Conservation (phyloP, 1,140 invertebrate genomes). For the Tetraneura akinire region DNA sequence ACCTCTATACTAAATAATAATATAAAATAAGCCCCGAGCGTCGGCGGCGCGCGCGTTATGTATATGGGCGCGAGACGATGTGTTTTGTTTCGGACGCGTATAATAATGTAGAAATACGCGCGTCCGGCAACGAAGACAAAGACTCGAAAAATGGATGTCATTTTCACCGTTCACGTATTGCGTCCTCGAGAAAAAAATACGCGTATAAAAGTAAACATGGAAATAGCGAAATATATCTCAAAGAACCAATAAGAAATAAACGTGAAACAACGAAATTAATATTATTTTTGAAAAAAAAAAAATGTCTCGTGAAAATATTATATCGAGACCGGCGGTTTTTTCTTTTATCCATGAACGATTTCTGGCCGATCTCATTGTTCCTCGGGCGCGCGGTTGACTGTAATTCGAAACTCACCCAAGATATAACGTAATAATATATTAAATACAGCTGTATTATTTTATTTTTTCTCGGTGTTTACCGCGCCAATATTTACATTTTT, state of each 20-base stretch:
- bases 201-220: too few relatives aligned
- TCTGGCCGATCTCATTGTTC: not conserved
- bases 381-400: not conserved
- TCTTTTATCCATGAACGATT: conserved; percentile 19
- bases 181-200: not conserved
- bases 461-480: conserved; percentile 14
- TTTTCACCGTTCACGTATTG: not conserved
- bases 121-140: conserved; percentile 29
- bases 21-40: not conserved
- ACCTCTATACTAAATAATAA: too few relatives aligned
- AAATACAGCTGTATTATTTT: conserved; percentile 2
- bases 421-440: too few relatives aligned
- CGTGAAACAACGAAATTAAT: too few relatives aligned
- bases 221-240: too few relatives aligned
- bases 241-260: too few relatives aligned
- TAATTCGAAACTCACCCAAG: conserved; percentile 39
- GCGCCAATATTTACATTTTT: conserved; percentile 45
- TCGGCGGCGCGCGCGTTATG: conserved; percentile 4
- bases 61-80: conserved; percentile 24
- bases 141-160: conserved; percentile 35
- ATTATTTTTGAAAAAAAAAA: not conserved
- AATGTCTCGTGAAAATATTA: too few relatives aligned
- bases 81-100: conserved; percentile 8
- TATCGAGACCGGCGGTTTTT: not conserved
- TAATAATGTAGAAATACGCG: too few relatives aligned